Conservation (phyloP, 1,140 invertebrate species). For the Helicoverpa armigera region DNA sequence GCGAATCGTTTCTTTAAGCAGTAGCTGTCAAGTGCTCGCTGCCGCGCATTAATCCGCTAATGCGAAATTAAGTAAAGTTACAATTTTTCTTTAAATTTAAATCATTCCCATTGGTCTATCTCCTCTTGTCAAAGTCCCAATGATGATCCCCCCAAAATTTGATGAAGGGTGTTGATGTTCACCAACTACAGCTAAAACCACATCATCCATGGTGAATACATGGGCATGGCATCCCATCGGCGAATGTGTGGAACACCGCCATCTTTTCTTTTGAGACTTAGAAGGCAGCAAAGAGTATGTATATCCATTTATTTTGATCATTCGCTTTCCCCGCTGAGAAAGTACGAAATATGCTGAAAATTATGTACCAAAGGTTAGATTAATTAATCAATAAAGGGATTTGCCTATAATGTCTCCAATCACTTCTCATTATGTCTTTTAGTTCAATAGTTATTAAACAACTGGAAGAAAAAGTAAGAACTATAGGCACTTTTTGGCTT, state of each 20-base stretch:
- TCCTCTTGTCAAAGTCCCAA: neutral
- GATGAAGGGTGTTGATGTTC: neutral
- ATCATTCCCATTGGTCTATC: too few species aligned
- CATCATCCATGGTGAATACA: slow-evolving; percentile 20
- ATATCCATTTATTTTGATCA: slow-evolving; percentile 59
- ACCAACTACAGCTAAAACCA: neutral
- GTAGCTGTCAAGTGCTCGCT: too few species aligned
- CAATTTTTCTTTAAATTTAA: too few species aligned
- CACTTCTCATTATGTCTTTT: too few species aligned
- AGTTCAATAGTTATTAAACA: too few species aligned
- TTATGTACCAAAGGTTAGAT: neutral
- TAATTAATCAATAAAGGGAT: neutral
- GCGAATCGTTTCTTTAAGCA: too few species aligned
- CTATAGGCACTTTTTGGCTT: too few species aligned
- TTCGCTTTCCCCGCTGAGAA: slow-evolving; percentile 47
- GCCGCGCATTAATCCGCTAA: too few species aligned
- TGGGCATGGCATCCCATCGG: slow-evolving; percentile 12
- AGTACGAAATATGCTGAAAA: slow-evolving; percentile 49
- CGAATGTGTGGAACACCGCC: slow-evolving; percentile 37
- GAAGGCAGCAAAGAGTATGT: slow-evolving; percentile 54
- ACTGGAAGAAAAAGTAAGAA: too few species aligned
- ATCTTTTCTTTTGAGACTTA: neutral
- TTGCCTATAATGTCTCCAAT: too few species aligned
- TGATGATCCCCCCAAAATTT: neutral
- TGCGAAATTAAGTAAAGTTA: too few species aligned